phyloP scores from a whole-genome alignment of 2,797 vertebrate genomes.

The Champsocephalus gunnari region DNA sequence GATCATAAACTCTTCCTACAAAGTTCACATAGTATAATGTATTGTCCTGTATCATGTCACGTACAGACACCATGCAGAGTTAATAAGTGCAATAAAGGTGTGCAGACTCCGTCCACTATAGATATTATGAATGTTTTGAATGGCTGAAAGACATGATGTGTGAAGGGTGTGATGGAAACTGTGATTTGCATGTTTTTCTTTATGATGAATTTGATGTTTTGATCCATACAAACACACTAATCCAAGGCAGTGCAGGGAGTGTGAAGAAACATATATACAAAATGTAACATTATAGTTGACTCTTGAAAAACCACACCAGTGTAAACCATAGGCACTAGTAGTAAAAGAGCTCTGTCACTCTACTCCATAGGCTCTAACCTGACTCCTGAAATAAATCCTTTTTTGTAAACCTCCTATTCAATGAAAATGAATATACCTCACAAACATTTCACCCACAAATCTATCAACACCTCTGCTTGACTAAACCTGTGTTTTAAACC shows the following conservation, averaged over 20 bases:
- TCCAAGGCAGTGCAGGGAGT: no score
- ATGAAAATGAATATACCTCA: not conserved
- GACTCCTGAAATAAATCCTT: not conserved
- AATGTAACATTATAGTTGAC: not conserved
- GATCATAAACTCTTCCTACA: not conserved
- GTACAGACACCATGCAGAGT: not conserved
- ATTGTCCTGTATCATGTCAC: not conserved
- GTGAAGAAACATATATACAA: not conserved
- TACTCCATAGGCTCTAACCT: not conserved
- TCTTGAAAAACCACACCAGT: not conserved
- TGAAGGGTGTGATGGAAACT: not conserved
- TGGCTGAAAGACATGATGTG: not conserved
- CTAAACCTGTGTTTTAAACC: constrained; percentile 38
- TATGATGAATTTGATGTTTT: not conserved
- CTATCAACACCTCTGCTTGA: constrained; percentile 22
- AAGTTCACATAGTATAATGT: not conserved
- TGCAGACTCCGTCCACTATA: no score
- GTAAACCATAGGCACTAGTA: not conserved
- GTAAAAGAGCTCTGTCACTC: not conserved
- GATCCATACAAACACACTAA: no score
- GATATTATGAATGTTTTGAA: not conserved
- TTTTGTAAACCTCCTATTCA: not conserved
- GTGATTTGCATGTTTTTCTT: not conserved
- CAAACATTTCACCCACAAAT: not conserved
- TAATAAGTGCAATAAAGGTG: no score